Percentiles rank a stretch among this genome's conserved stretches.
These are phyloP conservation scores for Drosophila rhopaloa DNA, from an alignment of 1,140 invertebrate genomes.

Conservation along the genomic window DNA sequence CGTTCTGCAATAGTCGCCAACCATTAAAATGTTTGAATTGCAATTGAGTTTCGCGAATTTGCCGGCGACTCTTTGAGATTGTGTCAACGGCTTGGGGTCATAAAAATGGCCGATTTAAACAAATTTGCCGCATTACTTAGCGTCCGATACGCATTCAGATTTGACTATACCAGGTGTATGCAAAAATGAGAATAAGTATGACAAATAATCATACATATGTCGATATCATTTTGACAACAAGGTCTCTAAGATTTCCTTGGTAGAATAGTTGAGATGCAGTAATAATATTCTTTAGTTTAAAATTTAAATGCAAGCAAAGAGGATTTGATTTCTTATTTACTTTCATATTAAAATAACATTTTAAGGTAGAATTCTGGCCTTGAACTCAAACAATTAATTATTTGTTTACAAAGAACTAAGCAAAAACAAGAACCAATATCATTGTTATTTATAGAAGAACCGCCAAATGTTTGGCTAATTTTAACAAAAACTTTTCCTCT, in stretches of 20 bases:
- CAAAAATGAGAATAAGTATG: slow-evolving; percentile 16
- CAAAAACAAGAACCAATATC: background rate
- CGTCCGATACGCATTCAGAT: slow-evolving; percentile 45
- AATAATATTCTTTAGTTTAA: too few relatives aligned
- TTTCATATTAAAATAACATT: too few relatives aligned
- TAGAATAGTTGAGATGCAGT: background rate
- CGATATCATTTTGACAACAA: background rate
- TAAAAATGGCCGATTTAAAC: slow-evolving; percentile 66
- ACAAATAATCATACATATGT: background rate
- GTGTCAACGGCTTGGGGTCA: slow-evolving; percentile 61
- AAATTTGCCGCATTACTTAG: slow-evolving; percentile 75
- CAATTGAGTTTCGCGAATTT: slow-evolving; percentile 58
- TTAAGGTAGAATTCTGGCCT: background rate
- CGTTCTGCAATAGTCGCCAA: background rate
- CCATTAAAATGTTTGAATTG: slow-evolving; percentile 63
- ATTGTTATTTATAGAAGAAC: slow-evolving; percentile 11
- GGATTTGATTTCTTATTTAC: too few relatives aligned
- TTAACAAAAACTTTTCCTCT: slow-evolving; percentile 7
- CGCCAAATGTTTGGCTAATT: background rate
- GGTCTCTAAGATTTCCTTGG: background rate
- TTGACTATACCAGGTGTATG: slow-evolving; percentile 2
- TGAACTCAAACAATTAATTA: background rate
- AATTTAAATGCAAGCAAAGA: too few relatives aligned
- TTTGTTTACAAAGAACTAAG: slow-evolving; percentile 5
- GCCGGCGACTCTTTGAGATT: slow-evolving; percentile 63